phyloP scores from a whole-genome alignment of 2,888 invertebrate species.

The Allolobophora icterica region DNA sequence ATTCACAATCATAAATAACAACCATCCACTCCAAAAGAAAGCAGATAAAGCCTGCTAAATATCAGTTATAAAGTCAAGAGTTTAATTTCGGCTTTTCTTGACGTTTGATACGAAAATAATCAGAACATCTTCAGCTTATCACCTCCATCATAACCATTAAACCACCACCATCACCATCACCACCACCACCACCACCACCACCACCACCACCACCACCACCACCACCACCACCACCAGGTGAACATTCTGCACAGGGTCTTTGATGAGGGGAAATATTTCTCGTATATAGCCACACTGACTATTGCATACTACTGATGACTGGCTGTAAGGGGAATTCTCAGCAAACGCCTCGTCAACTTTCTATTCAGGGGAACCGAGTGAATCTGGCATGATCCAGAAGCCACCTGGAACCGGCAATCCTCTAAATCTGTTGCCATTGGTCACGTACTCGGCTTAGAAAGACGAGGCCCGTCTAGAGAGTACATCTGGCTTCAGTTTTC shows the following conservation, averaged over 20 bases:
- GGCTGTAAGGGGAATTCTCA: neutral
- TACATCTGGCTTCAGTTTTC: neutral
- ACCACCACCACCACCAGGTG: too few relatives aligned
- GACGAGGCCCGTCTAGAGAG: neutral
- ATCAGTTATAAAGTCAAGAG: too few relatives aligned
- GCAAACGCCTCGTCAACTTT: neutral
- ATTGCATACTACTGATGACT: neutral
- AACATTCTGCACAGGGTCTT: neutral
- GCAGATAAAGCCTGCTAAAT: neutral
- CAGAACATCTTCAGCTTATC: neutral
- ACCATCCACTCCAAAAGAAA: neutral
- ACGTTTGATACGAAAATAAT: neutral
- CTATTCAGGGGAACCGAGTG: neutral
- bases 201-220: neutral
- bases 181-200: neutral
- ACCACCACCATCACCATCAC: neutral
- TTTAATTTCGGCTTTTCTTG: neutral
- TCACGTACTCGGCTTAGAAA: neutral
- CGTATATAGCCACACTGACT: neutral
- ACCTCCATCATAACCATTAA: neutral
- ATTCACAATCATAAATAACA: neutral
- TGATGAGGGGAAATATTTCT: too few relatives aligned
- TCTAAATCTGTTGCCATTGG: neutral
- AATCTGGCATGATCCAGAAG: neutral
- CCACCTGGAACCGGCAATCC: constrained; percentile 1